A percentile compares a stretch with the other conserved stretches of the same genome.
Conservation (phyloP, 2,888 invertebrate genomes). For the Elysia crispata region DNA sequence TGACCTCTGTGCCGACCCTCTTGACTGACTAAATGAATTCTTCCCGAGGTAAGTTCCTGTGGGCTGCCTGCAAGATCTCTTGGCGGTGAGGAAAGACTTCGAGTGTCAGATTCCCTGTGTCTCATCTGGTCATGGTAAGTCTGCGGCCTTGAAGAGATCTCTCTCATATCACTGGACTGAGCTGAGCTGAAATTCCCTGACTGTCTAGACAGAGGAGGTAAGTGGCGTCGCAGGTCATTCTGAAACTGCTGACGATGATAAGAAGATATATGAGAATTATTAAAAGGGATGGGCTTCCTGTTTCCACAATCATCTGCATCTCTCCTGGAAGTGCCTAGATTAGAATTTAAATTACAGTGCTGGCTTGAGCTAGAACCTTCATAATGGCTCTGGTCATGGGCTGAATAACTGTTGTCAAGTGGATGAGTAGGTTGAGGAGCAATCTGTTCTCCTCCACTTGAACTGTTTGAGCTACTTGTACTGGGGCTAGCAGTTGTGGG, state of each 20-base stretch:
- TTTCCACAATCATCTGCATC: not conserved
- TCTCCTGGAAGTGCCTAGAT: not conserved
- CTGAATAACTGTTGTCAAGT: too few species aligned
- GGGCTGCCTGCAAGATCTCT: not conserved
- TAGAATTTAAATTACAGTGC: too few species aligned
- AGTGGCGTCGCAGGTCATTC: slow-evolving; percentile 39
- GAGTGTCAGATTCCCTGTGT: not conserved
- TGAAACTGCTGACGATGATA: slow-evolving; percentile 23
- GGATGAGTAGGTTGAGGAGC: not conserved
- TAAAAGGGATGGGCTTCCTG: too few species aligned
- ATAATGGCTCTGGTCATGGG: too few species aligned
- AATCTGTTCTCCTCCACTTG: slow-evolving; percentile 25
- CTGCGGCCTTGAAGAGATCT: not conserved
- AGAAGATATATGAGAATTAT: not conserved
- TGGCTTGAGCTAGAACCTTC: too few species aligned
- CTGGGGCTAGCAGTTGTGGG: not conserved
- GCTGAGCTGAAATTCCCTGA: not conserved
- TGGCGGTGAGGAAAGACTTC: not conserved
- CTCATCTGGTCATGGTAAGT: not conserved
- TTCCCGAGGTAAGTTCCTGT: not conserved
- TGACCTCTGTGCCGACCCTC: not conserved
- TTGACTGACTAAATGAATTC: too few species aligned
- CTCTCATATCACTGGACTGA: not conserved
- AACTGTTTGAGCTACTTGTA: slow-evolving; percentile 41
- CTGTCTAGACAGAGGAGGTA: slow-evolving; percentile 26